Base-by-base conservation (phyloP, 1,140 invertebrate species). In the Euura saliciscinereae region DNA sequence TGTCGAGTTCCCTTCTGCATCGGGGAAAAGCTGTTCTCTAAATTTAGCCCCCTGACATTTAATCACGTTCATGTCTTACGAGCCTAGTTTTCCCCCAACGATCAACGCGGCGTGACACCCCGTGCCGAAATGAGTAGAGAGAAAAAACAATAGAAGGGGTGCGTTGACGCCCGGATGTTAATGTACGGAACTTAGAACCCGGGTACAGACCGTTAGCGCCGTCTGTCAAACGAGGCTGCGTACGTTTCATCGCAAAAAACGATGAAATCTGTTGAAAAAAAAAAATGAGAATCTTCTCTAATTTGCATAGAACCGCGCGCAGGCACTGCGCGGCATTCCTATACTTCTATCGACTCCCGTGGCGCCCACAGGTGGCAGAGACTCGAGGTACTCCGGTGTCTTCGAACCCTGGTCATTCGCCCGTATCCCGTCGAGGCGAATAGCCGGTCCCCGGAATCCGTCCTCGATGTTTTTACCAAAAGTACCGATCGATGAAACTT, bases 131-230 rank as follows among this genome's bases (percentile, higher is more conserved):
- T 6, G 51, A 59, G 51, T 28, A 28, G 28, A 28, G 28, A 8
- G 51, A 59, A 59, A n/a, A 59, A 59, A 59, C 51, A 59, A 59
- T 59, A n/a, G 6, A 4, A 6, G 10, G 51, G 8, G 13, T 8
- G 51, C 8, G 51, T 11, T 59, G 51, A 59, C 10, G 51, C 3
- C 51, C 51, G 1, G 69, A 70, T n/a, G 59, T 44, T 70, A 51
- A 45, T 45, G 44, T 45, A 42, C 44, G n/a, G 43, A 8, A 13
- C 6, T 43, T 6, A 72, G 13, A 42, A 45, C 44, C 13, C 43
- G 43, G 44, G 64, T 65, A 11, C 11, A 66, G 65, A 71, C 71
- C 71, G 71, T 71, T 71, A 67, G 71, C 71, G 43, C 44, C 71
- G 71, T 71, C 66, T 65, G 66, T 71, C 71, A 67, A 71, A 6